Evolutionary conservation across 2,797 vertebrate species (phyloP), one percentile per base, ranked within the genome.

Genomic region (Peromyscus eremicus): DNA sequence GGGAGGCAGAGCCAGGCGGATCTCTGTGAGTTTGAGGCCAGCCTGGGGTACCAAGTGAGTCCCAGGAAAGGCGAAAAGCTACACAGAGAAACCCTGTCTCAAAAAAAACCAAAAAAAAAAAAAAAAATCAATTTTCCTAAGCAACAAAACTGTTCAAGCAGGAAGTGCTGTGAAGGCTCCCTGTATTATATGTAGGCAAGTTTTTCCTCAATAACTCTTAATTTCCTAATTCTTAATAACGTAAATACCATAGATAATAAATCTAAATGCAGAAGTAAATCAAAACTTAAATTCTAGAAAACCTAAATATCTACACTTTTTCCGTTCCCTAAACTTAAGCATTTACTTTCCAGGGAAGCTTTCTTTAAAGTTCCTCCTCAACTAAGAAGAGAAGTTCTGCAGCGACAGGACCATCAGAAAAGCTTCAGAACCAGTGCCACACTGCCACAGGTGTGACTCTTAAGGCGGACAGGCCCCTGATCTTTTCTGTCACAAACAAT

Each of bases 61-160:
- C n/a, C n/a, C n/a, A n/a, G n/a, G n/a, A n/a, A n/a, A n/a, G n/a
- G n/a, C n/a, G n/a, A n/a, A n/a, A n/a, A n/a, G n/a, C n/a, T n/a
- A n/a, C n/a, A n/a, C n/a, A n/a, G n/a, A n/a, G n/a, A n/a, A n/a
- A n/a, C n/a, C n/a, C n/a, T n/a, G n/a, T n/a, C n/a, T n/a, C n/a
- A n/a, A n/a, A n/a, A n/a, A n/a, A n/a, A n/a, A n/a, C n/a, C n/a
- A n/a, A n/a, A n/a, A n/a, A n/a, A n/a, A n/a, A n/a, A n/a, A n/a
- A n/a, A n/a, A n/a, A 96, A 97, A 92, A 92, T 68, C 93, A 94
- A 80, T 27, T 83, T 83, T 92, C 93, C 88, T 64, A 93, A 89
- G 81, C 46, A 92, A 68, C 66, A 34, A 77, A 77, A 75, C 11
- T 70, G 34, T 76, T 52, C 77, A 57, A 68, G 23, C 76, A 64